A percentile compares a stretch with the other conserved stretches of the same genome.
phyloP scores from a whole-genome alignment of 2,888 invertebrate species.

The Hoplodrina ambigua region DNA sequence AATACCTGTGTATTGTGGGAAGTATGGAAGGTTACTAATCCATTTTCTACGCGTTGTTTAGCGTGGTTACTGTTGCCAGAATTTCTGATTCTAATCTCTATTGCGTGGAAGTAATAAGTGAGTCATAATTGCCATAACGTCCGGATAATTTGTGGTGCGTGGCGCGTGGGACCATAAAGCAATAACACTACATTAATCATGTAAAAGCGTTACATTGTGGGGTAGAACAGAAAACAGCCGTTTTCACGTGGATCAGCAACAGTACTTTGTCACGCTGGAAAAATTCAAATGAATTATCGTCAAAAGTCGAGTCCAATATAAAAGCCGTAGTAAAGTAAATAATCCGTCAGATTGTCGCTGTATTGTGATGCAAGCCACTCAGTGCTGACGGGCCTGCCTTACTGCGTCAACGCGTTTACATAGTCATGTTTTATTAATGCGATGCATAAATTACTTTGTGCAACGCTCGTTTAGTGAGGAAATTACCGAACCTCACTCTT shows the following conservation, averaged over 20 bases:
- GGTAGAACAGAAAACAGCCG: conserved; percentile 1
- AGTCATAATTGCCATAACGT: conserved; percentile 41
- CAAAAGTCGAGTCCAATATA: conserved; percentile 18
- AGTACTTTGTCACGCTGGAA: not conserved
- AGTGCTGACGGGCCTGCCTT: conserved; percentile 47
- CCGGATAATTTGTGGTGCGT: conserved; percentile 15
- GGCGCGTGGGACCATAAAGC: conserved; percentile 32
- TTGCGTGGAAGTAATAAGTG: conserved; percentile 28
- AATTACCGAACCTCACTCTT: conserved; percentile 75
- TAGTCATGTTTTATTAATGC: conserved; percentile 84
- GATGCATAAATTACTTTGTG: conserved; percentile 81
- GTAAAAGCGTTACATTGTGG: conserved; percentile 6
- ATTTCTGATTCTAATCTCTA: conserved; percentile 34
- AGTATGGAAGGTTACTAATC: conserved; percentile 33
- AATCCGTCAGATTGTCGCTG: conserved; percentile 39
- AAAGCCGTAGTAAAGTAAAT: conserved; percentile 49
- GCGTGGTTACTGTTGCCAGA: conserved; percentile 27
- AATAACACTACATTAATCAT: conserved; percentile 31
- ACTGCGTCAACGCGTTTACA: conserved; percentile 73
- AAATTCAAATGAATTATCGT: conserved; percentile 15
- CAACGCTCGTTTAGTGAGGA: conserved; percentile 75
- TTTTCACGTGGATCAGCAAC: conserved; percentile 4
- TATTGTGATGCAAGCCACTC: conserved; percentile 44
- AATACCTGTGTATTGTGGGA: conserved; percentile 36
- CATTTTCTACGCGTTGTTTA: conserved; percentile 30